These are phyloP conservation scores for Sceloporus undulatus DNA, from an alignment of 2,113 vertebrate genomes.

Conservation along the genomic window DNA sequence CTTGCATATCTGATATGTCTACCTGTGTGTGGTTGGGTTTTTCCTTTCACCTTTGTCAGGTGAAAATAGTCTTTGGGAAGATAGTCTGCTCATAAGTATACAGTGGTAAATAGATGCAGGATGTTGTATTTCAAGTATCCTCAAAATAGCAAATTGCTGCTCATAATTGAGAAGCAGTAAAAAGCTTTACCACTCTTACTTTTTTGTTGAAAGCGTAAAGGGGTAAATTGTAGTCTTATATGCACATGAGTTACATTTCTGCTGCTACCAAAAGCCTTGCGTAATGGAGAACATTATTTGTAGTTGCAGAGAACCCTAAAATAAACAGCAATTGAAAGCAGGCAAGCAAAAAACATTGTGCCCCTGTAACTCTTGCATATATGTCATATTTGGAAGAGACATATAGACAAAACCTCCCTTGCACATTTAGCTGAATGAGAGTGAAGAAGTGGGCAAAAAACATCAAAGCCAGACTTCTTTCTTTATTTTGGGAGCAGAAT, in stretches of 20 bases:
- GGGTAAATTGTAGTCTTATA: background rate
- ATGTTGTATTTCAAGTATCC: conserved; percentile 13
- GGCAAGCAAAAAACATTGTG: conserved; percentile 5
- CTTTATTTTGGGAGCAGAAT: background rate
- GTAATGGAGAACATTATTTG: conserved; percentile 19
- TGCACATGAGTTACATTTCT: background rate
- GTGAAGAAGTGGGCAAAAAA: background rate
- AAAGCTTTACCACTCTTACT: conserved; percentile 22
- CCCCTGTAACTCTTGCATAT: background rate
- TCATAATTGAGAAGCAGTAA: background rate
- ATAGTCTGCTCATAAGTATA: background rate
- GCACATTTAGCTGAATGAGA: conserved; percentile 2
- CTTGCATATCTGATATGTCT: background rate
- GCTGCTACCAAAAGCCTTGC: background rate
- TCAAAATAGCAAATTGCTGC: conserved; percentile 7
- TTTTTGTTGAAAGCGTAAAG: background rate
- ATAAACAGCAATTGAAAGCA: conserved; percentile 2
- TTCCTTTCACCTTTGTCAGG: background rate
- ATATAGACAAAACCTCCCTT: conserved; percentile 24
- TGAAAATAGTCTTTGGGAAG: background rate
- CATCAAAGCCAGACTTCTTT: background rate
- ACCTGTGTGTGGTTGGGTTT: background rate
- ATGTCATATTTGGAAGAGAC: background rate
- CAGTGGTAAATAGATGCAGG: conserved; percentile 3
- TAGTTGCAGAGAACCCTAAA: conserved; percentile 12